Evolutionary conservation across 2,113 vertebrate genomes (phyloP).

Genomic region (Tautogolabrus adspersus): DNA sequence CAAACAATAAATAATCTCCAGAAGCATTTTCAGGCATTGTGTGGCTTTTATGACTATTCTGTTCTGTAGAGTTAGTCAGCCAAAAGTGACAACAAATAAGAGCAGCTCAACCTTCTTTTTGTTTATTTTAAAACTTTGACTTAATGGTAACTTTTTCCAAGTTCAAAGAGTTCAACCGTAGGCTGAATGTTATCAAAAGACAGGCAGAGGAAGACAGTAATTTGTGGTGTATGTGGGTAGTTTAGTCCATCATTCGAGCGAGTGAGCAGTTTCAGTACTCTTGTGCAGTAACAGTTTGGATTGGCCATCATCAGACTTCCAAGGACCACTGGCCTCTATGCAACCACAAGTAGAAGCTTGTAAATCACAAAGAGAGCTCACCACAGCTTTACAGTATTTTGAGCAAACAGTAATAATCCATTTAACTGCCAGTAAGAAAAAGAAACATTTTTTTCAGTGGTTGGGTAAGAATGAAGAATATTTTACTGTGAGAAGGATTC

Average conservation of each 20-base stretch:
- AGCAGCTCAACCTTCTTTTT: background rate
- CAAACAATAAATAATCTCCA: too few species aligned
- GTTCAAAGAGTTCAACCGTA: background rate
- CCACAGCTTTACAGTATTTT: constrained; percentile 19
- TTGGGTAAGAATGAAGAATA: background rate
- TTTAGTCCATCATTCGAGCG: constrained; percentile 41
- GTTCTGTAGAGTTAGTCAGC: too few species aligned
- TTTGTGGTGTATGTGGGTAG: constrained; percentile 39
- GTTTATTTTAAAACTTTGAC: background rate
- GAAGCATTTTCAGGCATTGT: too few species aligned
- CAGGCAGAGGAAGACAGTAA: constrained; percentile 22
- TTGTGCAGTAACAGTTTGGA: constrained; percentile 35
- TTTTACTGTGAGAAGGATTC: constrained; percentile 22
- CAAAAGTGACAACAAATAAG: too few species aligned
- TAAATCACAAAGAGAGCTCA: constrained; percentile 10
- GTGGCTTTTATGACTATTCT: too few species aligned
- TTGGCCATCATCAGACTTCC: constrained; percentile 40
- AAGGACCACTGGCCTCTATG: constrained; percentile 22
- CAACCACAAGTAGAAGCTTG: constrained; percentile 24
- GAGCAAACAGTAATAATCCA: constrained; percentile 18
- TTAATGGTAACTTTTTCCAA: background rate
- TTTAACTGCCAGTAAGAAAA: constrained; percentile 13
- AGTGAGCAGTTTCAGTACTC: constrained; percentile 26
- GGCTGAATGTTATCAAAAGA: constrained; percentile 4
- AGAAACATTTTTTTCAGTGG: background rate